A percentile compares a stretch with the other conserved stretches of the same genome.
Conservation (phyloP, 2,113 vertebrate species). For the Larimichthys polyactis region DNA sequence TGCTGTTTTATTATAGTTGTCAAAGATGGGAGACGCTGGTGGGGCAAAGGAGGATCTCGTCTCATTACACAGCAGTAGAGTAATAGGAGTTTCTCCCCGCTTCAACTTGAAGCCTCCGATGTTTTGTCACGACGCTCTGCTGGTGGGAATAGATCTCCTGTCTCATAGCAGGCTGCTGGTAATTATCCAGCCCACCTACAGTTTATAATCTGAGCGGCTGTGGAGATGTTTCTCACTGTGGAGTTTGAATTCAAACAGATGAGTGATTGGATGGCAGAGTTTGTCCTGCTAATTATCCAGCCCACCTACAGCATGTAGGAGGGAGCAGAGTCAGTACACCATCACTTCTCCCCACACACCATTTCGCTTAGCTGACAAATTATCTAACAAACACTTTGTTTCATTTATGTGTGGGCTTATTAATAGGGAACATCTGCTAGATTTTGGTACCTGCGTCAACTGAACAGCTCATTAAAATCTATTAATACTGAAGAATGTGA, state of each 20-base stretch:
- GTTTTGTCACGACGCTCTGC: conserved; percentile 18
- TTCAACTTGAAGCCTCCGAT: not conserved
- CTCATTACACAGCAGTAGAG: conserved; percentile 27
- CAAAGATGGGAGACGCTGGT: not conserved
- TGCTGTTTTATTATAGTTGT: not conserved
- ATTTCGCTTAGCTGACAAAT: conserved; percentile 2
- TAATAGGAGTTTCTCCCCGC: not conserved
- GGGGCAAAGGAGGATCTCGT: not conserved
- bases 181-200: conserved; percentile 52
- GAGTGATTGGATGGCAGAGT: conserved; percentile 42
- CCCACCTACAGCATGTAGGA: conserved; percentile 32
- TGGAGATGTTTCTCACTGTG: conserved; percentile 20
- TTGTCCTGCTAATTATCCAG: conserved; percentile 36
- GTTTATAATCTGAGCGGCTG: conserved; percentile 38
- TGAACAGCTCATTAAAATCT: conserved; percentile 39
- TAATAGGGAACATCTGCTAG: conserved; percentile 2
- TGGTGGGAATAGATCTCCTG: conserved; percentile 4
- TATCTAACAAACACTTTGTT: conserved; percentile 8
- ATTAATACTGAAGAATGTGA: not conserved
- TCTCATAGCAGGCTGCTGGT: conserved; percentile 1
- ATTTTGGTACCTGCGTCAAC: conserved; percentile 11
- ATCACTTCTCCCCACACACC: not conserved
- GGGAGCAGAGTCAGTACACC: not conserved
- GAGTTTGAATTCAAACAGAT: conserved; percentile 23
- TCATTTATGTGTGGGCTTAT: conserved; percentile 14